Evolutionary conservation across 2,113 vertebrate species (phyloP), one percentile per base, ranked within the genome.

Genomic region (Pao palembangensis): DNA sequence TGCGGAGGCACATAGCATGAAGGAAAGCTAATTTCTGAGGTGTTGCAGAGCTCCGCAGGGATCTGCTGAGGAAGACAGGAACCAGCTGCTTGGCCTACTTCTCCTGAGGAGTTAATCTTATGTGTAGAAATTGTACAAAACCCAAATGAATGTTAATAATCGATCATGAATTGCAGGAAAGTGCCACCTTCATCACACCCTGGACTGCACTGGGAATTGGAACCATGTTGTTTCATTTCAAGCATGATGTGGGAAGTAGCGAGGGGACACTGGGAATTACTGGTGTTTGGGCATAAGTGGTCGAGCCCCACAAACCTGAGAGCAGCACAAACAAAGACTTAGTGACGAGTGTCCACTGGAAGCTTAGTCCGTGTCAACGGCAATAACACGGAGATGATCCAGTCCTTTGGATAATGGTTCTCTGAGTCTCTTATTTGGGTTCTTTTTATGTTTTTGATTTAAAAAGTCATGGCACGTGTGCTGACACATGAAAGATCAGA

Each of bases 71-170:
- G 71, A 72, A 81, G 81, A 81, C 53, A 55, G 76, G 83, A 85
- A 73, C 74, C 85, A 85, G 85, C 82, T 84, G 87, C 80, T 79
- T 81, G 77, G 73, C 80, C 67, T 67, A 75, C 78, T 83, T 79
- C 79, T 80, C 71, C 71, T 71, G 72, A 80, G 82, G 58, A 79
- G 76, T 57, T 76, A 84, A 83, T 84, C 71, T 67, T 85, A 57
- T 62, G 78, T 67, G 75, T 57, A 69, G 73, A 75, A 80, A 80
- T 61, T 49, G 76, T 75, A 82, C 73, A 67, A 28, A 82, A 0
- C 57, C 71, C 75, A 82, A 82, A 76, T 71, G 63, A 84, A 78
- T 80, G 82, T 85, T 83, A 86, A 87, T 79, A 64, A 68, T 79
- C 76, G 76, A 64, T 78, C 63, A 73, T 64, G 67, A 71, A 67